Conservation (phyloP, 2,113 vertebrate species). For the Trogon surrucura region DNA sequence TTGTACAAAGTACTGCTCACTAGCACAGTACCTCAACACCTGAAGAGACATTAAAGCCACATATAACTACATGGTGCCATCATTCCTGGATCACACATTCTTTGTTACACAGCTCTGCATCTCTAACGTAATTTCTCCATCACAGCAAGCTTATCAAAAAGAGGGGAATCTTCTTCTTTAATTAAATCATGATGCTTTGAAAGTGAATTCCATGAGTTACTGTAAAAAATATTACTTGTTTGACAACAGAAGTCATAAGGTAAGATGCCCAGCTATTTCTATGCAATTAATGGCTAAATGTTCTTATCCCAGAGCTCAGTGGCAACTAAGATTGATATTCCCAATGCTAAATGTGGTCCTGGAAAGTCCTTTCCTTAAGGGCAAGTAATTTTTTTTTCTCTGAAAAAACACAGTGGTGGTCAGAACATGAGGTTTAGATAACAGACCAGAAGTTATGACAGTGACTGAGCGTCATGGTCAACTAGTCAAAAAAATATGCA, state of each 20-base stretch:
- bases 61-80: neutral
- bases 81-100: neutral
- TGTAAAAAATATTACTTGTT: neutral
- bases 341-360: neutral
- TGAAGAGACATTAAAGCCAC: neutral
- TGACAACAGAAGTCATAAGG: neutral
- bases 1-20: neutral
- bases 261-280: neutral
- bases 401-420: neutral
- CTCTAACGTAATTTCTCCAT: neutral
- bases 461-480: neutral
- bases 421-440: neutral
- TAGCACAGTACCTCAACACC: neutral
- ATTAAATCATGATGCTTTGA: neutral
- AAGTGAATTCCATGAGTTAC: neutral
- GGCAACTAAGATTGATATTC: neutral
- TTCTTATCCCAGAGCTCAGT: neutral
- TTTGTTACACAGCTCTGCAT: neutral
- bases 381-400: neutral
- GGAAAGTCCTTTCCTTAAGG: neutral
- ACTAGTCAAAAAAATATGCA: neutral
- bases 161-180: neutral
- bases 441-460: neutral
- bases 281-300: neutral
- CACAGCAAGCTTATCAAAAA: neutral